A percentile compares a stretch with the other conserved stretches of the same genome.
phyloP scores from a whole-genome alignment of 2,888 invertebrate genomes.

The Marasmarcha lunaedactyla region DNA sequence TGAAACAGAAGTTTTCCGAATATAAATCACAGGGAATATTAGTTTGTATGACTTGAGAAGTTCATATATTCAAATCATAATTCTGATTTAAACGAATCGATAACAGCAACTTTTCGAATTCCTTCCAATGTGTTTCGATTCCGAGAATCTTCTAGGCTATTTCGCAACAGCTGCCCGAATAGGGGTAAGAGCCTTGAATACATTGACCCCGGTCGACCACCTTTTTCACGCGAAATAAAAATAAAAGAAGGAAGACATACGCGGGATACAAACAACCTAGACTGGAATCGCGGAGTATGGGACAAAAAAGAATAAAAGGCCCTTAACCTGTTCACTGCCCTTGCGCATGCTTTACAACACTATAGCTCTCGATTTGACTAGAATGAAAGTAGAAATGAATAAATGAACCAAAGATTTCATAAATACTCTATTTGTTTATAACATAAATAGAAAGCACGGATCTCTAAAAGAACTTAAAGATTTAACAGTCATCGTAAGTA shows the following conservation, averaged over 20 bases:
- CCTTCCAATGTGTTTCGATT: slow-evolving; percentile 18
- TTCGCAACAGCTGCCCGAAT: slow-evolving; percentile 59
- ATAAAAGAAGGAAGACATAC: slow-evolving; percentile 53
- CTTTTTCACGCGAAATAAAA: slow-evolving; percentile 56
- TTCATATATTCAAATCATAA: no score
- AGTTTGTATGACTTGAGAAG: no score
- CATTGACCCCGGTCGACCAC: slow-evolving; percentile 58
- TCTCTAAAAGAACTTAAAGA: no score
- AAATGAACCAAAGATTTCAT: no score
- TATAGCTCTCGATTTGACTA: no score
- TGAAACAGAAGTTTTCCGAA: no score
- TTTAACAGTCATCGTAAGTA: no score
- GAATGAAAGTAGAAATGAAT: slow-evolving; percentile 37
- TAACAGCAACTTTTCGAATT: no score
- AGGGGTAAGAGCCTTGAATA: slow-evolving; percentile 55
- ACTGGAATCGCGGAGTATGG: slow-evolving; percentile 31
- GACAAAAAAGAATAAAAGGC: slow-evolving; percentile 44
- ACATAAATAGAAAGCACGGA: no score
- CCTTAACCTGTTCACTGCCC: slow-evolving; percentile 48
- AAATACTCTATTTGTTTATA: no score
- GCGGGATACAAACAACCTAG: slow-evolving; percentile 51
- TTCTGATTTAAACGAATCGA: no score
- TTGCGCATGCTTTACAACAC: slow-evolving; percentile 1
- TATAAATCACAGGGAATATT: no score
- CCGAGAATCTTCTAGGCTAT: slow-evolving; percentile 52